Base-by-base conservation (phyloP, 2,888 invertebrate species). In the Andrena bucephala region DNA sequence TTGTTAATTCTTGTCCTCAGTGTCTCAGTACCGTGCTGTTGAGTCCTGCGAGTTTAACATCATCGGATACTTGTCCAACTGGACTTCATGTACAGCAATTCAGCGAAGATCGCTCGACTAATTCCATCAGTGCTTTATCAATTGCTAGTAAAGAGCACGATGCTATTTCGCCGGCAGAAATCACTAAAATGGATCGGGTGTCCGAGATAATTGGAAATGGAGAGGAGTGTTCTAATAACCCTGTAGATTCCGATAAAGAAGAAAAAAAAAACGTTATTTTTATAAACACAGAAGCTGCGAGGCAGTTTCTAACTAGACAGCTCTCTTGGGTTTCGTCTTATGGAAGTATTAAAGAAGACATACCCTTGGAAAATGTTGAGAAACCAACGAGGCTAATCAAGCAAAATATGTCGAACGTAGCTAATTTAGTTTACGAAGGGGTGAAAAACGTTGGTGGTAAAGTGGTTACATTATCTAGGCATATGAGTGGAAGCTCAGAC, bases 281-380 rank as follows among this genome's bases (percentile, higher is more conserved):
- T 92, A 96, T 97, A n/a, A 97, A 97, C 92, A 96, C 97, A 36
- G 96, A 96, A 94, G 96, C 97, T 63, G 97, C 97, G 3, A 95
- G 96, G 89, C 97, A 97, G 89, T 97, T 97, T 94, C 93, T 97
- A 69, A 96, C 96, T 24, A 95, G 96, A 87, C 97, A 97, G 90
- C 94, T 97, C 27, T 96, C 96, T 1, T 96, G 96, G 96, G 96
- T 97, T 70, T 96, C 96, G 10, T 94, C 94, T 1, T 94, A 94
- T 48, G 94, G 94, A n/a, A 93, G 91, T 68, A 94, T 95, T 8
- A 96, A 96, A 65, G 97, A 97, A 92, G 96, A 96, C 90, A 95
- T 96, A 89, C 93, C 96, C 67, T 95, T 96, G 29, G 96, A 96
- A 91, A 96, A 95, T 88, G 95, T 96, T 48, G 96, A 96, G 87